phyloP scores from a whole-genome alignment of 2,888 invertebrate species.

The Eulithis testata region DNA sequence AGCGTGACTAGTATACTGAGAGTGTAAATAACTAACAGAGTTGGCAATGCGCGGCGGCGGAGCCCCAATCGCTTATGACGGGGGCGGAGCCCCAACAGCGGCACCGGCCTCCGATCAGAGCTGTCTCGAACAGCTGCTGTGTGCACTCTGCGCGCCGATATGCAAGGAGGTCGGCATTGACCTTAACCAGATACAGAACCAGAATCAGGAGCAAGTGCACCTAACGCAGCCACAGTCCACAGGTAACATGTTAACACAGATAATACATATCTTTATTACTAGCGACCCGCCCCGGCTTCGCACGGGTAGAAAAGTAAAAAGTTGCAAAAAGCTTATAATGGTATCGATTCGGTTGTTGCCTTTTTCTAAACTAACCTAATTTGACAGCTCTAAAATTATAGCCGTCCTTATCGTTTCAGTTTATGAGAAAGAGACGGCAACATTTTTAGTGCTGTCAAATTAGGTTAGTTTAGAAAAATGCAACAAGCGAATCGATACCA shows the following conservation, averaged over 20 bases:
- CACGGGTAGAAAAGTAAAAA: too few relatives aligned
- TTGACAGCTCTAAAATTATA: too few relatives aligned
- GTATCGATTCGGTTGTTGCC: too few relatives aligned
- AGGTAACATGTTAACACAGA: slow-evolving; percentile 43
- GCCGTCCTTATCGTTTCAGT: too few relatives aligned
- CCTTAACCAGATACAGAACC: slow-evolving; percentile 63
- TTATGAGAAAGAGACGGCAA: too few relatives aligned
- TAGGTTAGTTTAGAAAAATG: too few relatives aligned
- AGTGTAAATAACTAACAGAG: slow-evolving; percentile 53
- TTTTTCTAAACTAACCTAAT: too few relatives aligned
- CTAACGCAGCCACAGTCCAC: slow-evolving; percentile 69
- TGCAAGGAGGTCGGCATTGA: slow-evolving; percentile 81
- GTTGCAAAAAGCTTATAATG: too few relatives aligned
- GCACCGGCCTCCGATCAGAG: slow-evolving; percentile 60
- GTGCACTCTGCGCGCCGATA: slow-evolving; percentile 77
- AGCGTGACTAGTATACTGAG: not conserved
- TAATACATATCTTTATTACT: too few relatives aligned
- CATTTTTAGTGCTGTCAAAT: too few relatives aligned
- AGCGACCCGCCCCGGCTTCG: too few relatives aligned
- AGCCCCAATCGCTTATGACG: slow-evolving; percentile 32
- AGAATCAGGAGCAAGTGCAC: slow-evolving; percentile 65
- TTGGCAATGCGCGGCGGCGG: slow-evolving; percentile 69
- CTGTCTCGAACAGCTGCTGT: slow-evolving; percentile 77
- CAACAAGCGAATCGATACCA: too few relatives aligned
- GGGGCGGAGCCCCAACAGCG: slow-evolving; percentile 45